A percentile compares a stretch with the other conserved stretches of the same genome.
Conservation (phyloP, 2,888 invertebrate species). For the Agrochola circellaris region DNA sequence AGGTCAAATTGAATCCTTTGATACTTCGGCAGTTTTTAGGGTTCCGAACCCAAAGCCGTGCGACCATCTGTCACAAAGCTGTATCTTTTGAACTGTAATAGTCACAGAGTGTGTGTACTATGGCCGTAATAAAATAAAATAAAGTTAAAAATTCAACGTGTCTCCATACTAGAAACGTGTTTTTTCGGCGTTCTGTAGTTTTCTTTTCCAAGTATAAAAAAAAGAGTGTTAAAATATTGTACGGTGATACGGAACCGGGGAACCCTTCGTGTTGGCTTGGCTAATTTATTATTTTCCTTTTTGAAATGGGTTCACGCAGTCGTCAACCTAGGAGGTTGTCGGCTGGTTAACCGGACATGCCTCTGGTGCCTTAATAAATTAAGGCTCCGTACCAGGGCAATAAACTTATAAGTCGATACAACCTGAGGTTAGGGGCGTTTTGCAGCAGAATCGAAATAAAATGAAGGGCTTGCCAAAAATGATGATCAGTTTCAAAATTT, state of each 20-base stretch:
- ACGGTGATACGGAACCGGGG: not conserved
- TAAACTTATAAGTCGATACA: not conserved
- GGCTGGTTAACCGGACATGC: not conserved
- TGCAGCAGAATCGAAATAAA: not conserved
- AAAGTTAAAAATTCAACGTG: not conserved
- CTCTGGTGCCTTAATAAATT: not conserved
- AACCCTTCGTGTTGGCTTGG: not conserved
- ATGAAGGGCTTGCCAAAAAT: not conserved
- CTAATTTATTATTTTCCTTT: not conserved
- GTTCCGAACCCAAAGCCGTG: not conserved
- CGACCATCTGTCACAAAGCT: not conserved
- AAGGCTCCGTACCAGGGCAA: too few relatives aligned
- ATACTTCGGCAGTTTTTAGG: not conserved
- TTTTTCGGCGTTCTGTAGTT: too few relatives aligned
- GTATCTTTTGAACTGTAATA: not conserved
- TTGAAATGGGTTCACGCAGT: not conserved
- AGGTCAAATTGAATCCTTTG: conserved; percentile 1
- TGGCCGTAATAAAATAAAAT: not conserved
- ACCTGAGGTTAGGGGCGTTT: not conserved
- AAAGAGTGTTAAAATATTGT: not conserved
- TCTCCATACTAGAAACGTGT: not conserved
- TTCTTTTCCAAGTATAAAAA: not conserved
- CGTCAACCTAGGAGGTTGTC: not conserved
- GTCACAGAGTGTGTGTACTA: not conserved
- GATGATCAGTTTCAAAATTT: too few relatives aligned